A percentile compares a stretch with the other conserved stretches of the same genome.
Evolutionary conservation across 2,113 vertebrate species (phyloP).

Genomic region (Engraulis encrasicolus): DNA sequence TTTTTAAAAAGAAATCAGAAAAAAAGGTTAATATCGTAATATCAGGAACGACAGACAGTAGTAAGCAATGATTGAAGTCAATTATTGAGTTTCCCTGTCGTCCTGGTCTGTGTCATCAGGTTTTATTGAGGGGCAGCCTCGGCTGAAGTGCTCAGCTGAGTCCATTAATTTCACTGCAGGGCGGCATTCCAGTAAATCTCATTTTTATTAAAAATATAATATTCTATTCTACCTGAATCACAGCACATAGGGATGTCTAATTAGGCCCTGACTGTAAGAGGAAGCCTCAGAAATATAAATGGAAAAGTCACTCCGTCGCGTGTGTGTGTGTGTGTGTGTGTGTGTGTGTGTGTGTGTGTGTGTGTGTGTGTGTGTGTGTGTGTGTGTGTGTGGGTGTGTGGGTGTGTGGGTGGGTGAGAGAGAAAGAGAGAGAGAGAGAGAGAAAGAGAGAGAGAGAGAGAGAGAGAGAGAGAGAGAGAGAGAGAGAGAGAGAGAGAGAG

Average conservation of each 20-base stretch:
- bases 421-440: too few relatives aligned
- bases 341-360: not conserved
- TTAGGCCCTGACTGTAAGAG: conserved; percentile 63
- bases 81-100: conserved; percentile 61
- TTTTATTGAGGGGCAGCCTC: conserved; percentile 46
- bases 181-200: conserved; percentile 62
- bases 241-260: conserved; percentile 62
- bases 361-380: conserved; percentile 9
- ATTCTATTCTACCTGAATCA: conserved; percentile 72
- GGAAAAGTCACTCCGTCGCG: conserved; percentile 14
- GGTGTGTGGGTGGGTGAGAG: conserved; percentile 19
- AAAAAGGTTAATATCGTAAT: conserved; percentile 41
- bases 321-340: not conserved
- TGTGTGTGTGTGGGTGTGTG: conserved; percentile 6
- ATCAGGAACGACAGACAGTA: conserved; percentile 45
- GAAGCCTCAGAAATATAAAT: conserved; percentile 45
- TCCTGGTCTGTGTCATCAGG: conserved; percentile 44
- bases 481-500: conserved; percentile 17
- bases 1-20: conserved; percentile 35
- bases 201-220: conserved; percentile 75
- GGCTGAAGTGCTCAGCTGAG: conserved; percentile 51
- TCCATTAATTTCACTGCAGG: conserved; percentile 62
- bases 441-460: conserved; percentile 8
- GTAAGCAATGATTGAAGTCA: conserved; percentile 52
- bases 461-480: conserved; percentile 21